These are phyloP conservation scores for Myiagra hebetior DNA, from an alignment of 2,113 vertebrate genomes.

Conservation along the genomic window DNA sequence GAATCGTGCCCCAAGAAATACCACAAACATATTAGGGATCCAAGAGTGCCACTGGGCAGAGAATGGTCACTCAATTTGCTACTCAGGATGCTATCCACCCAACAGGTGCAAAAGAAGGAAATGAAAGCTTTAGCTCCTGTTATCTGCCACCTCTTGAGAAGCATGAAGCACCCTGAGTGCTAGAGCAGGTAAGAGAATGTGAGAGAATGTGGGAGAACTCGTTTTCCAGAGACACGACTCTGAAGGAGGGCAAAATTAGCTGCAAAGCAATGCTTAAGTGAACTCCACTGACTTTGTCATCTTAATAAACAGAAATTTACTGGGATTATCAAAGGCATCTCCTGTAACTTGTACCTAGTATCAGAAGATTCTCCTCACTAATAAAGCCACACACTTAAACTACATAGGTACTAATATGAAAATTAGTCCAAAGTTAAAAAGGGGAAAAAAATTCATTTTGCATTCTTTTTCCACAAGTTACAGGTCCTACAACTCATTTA, in stretches of 20 bases:
- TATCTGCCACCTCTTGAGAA: not conserved
- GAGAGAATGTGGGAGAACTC: not conserved
- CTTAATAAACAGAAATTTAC: not conserved
- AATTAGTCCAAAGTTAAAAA: not conserved
- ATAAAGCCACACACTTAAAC: not conserved
- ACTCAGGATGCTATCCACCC: not conserved
- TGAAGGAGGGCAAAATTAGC: not conserved
- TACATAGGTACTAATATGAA: not conserved
- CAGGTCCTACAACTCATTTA: not conserved
- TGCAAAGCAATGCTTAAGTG: not conserved
- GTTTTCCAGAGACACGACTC: not conserved
- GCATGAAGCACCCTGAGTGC: not conserved
- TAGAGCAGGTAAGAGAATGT: not conserved
- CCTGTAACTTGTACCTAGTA: not conserved
- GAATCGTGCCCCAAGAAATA: not conserved
- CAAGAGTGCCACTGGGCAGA: not conserved
- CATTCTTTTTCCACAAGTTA: not conserved
- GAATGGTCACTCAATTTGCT: not conserved
- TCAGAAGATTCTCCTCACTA: not conserved
- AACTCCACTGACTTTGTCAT: not conserved
- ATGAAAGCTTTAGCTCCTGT: not conserved
- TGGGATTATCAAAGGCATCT: not conserved
- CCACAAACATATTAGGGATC: not conserved
- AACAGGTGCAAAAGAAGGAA: not conserved
- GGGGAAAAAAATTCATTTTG: not conserved